Evolutionary conservation across 37 sponge, comb jelly and placozoan species (phyloP), one percentile per base, ranked within the genome.

Genomic region (Ephydatia muelleri): DNA sequence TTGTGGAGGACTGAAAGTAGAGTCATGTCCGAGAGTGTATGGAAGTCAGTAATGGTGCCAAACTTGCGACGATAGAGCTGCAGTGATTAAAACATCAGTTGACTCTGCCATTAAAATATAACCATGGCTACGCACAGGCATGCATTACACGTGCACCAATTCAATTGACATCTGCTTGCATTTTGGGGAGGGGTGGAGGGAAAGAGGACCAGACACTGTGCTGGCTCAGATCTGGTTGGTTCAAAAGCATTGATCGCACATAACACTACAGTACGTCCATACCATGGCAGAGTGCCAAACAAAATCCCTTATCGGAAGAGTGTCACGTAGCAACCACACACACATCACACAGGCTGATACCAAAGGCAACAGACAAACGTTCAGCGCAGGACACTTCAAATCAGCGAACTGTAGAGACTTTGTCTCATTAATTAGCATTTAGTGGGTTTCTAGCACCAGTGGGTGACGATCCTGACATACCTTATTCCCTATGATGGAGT

Each of bases 401-500:
- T n/a, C n/a, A n/a, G n/a, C n/a, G n/a, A n/a, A n/a, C n/a, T n/a
- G n/a, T n/a, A n/a, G n/a, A n/a, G n/a, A n/a, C n/a, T n/a, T n/a
- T n/a, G n/a, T n/a, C n/a, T 8, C 4, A 43, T 57, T 66, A 30
- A 38, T 82, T 26, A 82, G 32, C 82, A 68, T 32, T 29, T 21
- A 48, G 40, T 33, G 21, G 57, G 43, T 43, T 43, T 43, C 43
- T 9, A 43, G 43, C 43, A 43, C 43, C 43, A 43, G 3, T 43
- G 43, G 43, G 43, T 43, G 6, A 43, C 43, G 6, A 6, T 57
- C 57, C 47, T 43, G 25, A 32, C 79, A 32, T 49, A 94, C 95
- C 88, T 92, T 91, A 37, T 92, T 91, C 32, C 87, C 81, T 12
- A 94, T 89, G 43, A 97, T 80, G 43, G 95, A 86, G 71, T 97